Evolutionary conservation across 2,888 invertebrate genomes (phyloP).

Genomic region (Parnassius smintheus): DNA sequence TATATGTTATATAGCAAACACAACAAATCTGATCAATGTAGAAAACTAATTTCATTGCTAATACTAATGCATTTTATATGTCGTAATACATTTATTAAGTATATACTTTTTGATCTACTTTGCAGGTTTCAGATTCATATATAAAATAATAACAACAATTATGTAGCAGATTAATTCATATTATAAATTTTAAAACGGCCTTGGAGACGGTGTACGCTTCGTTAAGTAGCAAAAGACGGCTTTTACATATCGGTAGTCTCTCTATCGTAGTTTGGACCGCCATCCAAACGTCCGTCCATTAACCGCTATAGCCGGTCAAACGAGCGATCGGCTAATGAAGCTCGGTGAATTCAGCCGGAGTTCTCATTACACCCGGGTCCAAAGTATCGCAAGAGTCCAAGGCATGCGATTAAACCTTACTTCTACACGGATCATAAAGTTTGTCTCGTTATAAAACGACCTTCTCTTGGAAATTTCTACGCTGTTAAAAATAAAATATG

Average conservation of each 20-base stretch:
- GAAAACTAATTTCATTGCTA: no score
- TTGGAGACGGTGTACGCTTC: slow-evolving; percentile 40
- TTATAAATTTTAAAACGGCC: neutral
- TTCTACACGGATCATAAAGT: slow-evolving; percentile 29
- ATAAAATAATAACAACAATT: no score
- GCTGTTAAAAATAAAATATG: neutral
- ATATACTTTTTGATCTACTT: no score
- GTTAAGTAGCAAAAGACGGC: slow-evolving; percentile 34
- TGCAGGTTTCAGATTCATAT: no score
- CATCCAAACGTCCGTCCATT: slow-evolving; percentile 45
- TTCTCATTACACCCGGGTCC: slow-evolving; percentile 45
- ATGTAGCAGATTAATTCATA: neutral
- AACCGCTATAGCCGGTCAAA: slow-evolving; percentile 37
- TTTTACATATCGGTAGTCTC: slow-evolving; percentile 60
- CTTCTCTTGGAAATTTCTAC: slow-evolving; percentile 8
- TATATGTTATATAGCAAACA: no score
- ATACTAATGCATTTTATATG: no score
- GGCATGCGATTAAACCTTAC: slow-evolving; percentile 29
- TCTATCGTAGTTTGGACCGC: slow-evolving; percentile 45
- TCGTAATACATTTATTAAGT: no score
- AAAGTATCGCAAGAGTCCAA: slow-evolving; percentile 34
- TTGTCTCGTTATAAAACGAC: slow-evolving; percentile 27
- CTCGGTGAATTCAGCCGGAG: slow-evolving; percentile 54
- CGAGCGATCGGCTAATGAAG: slow-evolving; percentile 55
- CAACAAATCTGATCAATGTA: no score